These are phyloP conservation scores for Phodopus roborovskii DNA, from an alignment of 2,113 vertebrate species.

Conservation along the genomic window DNA sequence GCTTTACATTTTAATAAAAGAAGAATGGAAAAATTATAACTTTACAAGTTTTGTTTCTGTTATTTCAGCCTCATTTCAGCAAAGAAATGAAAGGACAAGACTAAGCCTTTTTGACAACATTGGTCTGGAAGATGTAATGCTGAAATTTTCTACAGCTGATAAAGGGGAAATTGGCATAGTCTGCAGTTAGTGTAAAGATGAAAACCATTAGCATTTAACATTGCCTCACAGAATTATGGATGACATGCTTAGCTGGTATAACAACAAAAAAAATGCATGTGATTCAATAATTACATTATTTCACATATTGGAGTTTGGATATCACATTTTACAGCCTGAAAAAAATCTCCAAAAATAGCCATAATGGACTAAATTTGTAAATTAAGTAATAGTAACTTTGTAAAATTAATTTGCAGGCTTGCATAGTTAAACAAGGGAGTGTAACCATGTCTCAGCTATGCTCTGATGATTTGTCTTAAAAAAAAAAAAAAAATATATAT, in stretches of 20 bases:
- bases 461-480: neutral
- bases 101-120: neutral
- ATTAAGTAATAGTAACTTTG: neutral
- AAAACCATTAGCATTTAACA: neutral
- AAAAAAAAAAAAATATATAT: no score
- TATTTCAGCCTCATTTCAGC: neutral
- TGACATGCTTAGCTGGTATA: neutral
- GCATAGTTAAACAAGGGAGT: neutral
- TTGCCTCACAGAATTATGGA: neutral
- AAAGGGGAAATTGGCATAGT: neutral
- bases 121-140: neutral
- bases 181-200: neutral
- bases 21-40: neutral
- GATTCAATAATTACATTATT: neutral
- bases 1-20: neutral
- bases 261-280: neutral
- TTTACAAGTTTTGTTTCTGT: neutral
- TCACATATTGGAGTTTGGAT: neutral
- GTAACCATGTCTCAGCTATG: neutral
- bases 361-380: neutral
- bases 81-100: neutral
- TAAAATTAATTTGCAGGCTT: neutral
- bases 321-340: neutral
- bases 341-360: neutral
- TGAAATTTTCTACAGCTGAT: neutral